A percentile compares a stretch with the other conserved stretches of the same genome.
phyloP scores from a whole-genome alignment of 2,888 invertebrate species.

The Eremobia ochroleuca region DNA sequence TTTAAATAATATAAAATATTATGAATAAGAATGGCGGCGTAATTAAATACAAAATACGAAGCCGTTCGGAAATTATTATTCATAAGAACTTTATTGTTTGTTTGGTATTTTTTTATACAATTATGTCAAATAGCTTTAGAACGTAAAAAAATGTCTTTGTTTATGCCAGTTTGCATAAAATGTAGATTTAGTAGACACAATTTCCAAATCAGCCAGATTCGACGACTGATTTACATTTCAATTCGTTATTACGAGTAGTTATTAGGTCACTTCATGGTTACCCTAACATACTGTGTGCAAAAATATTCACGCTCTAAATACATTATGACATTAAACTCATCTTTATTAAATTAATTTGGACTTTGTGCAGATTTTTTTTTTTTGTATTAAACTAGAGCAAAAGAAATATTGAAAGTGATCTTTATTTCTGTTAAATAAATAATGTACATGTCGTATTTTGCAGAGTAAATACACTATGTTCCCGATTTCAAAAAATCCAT shows the following conservation, averaged over 20 bases:
- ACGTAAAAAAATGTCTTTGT: constrained; percentile 5
- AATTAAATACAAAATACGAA: constrained; percentile 40
- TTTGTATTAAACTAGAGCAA: background rate
- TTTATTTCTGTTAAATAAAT: background rate
- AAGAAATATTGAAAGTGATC: background rate
- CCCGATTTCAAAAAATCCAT: background rate
- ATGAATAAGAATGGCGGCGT: constrained; percentile 43
- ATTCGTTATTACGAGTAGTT: background rate
- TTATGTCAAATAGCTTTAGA: constrained; percentile 11
- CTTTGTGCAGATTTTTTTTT: background rate
- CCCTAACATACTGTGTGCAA: background rate
- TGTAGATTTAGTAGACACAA: background rate
- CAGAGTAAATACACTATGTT: background rate
- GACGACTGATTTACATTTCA: background rate
- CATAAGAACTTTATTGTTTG: constrained; percentile 35
- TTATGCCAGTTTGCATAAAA: background rate
- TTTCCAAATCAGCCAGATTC: background rate
- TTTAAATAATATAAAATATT: constrained; percentile 49
- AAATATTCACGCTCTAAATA: constrained; percentile 47
- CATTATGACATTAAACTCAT: constrained; percentile 15
- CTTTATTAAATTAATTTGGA: constrained; percentile 2
- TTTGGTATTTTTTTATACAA: constrained; percentile 25
- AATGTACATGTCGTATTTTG: background rate
- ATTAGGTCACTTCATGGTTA: background rate
- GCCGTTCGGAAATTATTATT: constrained; percentile 25